Conservation (phyloP, 2,113 vertebrate genomes). For the Notechis scutatus region DNA sequence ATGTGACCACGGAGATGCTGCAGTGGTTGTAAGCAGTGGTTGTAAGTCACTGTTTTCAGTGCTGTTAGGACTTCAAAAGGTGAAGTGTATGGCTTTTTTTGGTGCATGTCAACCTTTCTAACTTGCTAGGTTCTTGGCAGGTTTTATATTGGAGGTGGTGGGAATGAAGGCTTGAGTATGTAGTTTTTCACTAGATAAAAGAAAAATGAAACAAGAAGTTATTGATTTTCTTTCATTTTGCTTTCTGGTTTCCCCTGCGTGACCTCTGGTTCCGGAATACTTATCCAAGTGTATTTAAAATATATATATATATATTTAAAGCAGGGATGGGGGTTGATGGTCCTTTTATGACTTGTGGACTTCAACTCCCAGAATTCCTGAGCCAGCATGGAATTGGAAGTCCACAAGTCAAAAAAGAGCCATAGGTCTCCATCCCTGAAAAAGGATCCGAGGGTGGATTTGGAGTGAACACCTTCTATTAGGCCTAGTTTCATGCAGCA, state of each 20-base stretch:
- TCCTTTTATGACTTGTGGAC: too few species aligned
- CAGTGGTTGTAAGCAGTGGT: too few species aligned
- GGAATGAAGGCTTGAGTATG: background rate
- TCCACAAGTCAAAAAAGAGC: too few species aligned
- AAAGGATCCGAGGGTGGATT: background rate
- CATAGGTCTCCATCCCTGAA: too few species aligned
- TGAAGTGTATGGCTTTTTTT: background rate
- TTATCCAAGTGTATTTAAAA: background rate
- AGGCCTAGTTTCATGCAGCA: background rate
- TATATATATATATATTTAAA: too few species aligned
- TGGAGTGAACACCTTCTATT: background rate
- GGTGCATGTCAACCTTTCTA: background rate
- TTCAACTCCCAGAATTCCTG: too few species aligned
- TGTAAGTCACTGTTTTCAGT: too few species aligned
- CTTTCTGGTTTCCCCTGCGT: background rate
- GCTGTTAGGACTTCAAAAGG: too few species aligned
- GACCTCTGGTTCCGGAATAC: background rate
- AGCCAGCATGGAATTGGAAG: too few species aligned
- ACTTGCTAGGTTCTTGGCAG: background rate
- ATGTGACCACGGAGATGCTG: too few species aligned
- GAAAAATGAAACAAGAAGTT: background rate
- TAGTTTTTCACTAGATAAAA: background rate
- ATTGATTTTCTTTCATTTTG: background rate
- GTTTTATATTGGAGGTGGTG: background rate
- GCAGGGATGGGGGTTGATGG: too few species aligned